Percentiles rank a stretch among this genome's conserved stretches.
Conservation (phyloP, 2,113 vertebrate species). For the Carollia perspicillata region DNA sequence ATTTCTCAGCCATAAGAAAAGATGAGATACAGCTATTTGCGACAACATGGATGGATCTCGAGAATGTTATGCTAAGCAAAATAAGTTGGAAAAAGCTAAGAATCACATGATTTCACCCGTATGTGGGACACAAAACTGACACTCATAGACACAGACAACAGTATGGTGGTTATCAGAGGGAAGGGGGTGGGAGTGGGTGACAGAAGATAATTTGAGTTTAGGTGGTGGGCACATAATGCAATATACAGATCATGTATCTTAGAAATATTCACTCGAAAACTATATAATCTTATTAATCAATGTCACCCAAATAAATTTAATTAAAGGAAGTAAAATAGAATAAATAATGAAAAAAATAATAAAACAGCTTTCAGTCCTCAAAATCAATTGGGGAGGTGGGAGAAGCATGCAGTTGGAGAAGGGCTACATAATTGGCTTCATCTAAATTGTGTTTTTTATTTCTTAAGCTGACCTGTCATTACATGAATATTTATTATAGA, state of each 20-base stretch:
- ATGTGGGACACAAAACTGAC: neutral
- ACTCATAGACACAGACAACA: neutral
- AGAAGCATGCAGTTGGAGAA: neutral
- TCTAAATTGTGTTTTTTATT: neutral
- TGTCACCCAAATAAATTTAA: neutral
- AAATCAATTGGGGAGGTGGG: neutral
- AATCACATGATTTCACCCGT: neutral
- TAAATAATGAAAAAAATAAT: neutral
- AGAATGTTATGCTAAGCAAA: neutral
- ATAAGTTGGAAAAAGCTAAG: neutral
- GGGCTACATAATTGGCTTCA: neutral
- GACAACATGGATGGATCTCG: neutral
- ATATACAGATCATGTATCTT: neutral
- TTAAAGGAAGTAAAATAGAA: neutral
- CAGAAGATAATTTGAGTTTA: neutral
- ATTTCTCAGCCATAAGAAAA: neutral
- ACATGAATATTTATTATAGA: neutral
- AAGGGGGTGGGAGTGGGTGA: neutral
- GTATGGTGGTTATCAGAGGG: neutral
- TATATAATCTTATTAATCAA: neutral
- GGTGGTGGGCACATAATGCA: neutral
- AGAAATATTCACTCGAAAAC: neutral
- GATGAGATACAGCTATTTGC: neutral
- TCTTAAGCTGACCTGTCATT: neutral
- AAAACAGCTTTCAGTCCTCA: neutral